Evolutionary conservation across 2,888 invertebrate species (phyloP).

Genomic region (Rhingia campestris): DNA sequence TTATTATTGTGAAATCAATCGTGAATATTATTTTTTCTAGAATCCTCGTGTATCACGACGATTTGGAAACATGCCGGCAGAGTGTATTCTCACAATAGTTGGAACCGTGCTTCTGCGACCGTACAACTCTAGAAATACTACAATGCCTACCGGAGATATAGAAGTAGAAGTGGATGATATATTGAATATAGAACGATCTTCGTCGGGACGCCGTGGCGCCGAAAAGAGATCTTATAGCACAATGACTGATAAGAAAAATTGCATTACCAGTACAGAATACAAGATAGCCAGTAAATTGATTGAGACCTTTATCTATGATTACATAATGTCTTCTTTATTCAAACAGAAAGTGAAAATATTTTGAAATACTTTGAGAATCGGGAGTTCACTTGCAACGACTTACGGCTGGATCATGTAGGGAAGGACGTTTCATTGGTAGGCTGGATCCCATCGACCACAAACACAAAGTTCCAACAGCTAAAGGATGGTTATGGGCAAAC

Average conservation of each 20-base stretch:
- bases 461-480: conserved; percentile 82
- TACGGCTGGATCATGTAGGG: conserved; percentile 80
- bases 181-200: conserved; percentile 78
- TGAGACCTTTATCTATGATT: neutral
- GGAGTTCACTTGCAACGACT: conserved; percentile 82
- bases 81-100: conserved; percentile 81
- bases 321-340: conserved; percentile 25
- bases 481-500: conserved; percentile 83
- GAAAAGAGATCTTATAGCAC: conserved; percentile 82
- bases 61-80: conserved; percentile 82
- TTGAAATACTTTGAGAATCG: conserved; percentile 82
- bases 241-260: conserved; percentile 78
- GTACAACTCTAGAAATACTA: conserved; percentile 80
- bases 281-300: conserved; percentile 81
- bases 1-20: conserved; percentile 19
- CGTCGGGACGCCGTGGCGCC: conserved; percentile 77
- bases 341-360: conserved; percentile 80
- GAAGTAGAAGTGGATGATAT: conserved; percentile 83
- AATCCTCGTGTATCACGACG: conserved; percentile 81
- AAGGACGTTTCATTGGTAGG: conserved; percentile 81
- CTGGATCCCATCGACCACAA: conserved; percentile 81
- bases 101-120: conserved; percentile 81
- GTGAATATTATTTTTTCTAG: conserved; percentile 62
- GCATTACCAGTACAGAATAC: conserved; percentile 83
- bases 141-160: conserved; percentile 82